Base-by-base conservation (phyloP, 30 jellyfish, hydroid and myxozoan genomes). In the Turritopsis rubra region DNA sequence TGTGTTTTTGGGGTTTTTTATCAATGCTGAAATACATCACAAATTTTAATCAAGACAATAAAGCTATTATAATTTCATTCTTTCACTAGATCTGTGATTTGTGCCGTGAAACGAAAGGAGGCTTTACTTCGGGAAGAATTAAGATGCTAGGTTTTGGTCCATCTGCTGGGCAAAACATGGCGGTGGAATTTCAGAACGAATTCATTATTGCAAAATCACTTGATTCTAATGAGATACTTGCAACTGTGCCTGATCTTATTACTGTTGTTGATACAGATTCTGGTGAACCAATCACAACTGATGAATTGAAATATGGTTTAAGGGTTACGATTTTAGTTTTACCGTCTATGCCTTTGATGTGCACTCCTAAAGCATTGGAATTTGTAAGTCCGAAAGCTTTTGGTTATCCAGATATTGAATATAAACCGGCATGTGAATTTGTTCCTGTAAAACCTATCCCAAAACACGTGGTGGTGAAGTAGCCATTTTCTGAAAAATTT, bases 321-420 rank as follows among this genome's bases (percentile, higher is more conserved):
- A 29, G 93, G 21, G 90, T 85, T 16, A 24, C 85, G 20, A 87
- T 81, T 21, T 52, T 87, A 30, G 82, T 87, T 13, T 53, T 87
- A 19, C 92, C 95, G 18, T 86, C 91, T 21, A 53, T 65, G 81
- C 95, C 95, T n/a, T 13, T 81, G 8, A 87, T 87, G 95, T n/a
- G 65, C 16, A 29, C 91, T 5, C 25, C 29, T 7, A 25, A 81
- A 72, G 92, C 93, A 7, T 60, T 87, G 52, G 85, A 72, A 68
- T 66, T 60, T 52, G 80, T 87, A 81, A 92, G 91, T 70, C 95
- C 95, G 41, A 28, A 81, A 53, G 73, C 87, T 21, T 87, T 87
- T 81, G 87, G 87, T 24, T 81, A 68, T 65, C 26, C 53, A 3
- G 75, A 81, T 68, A 54, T 87, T 60, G 88, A 16, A 18, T 87